Conservation (phyloP, 2,888 invertebrate genomes). For the Drosophila cognata region DNA sequence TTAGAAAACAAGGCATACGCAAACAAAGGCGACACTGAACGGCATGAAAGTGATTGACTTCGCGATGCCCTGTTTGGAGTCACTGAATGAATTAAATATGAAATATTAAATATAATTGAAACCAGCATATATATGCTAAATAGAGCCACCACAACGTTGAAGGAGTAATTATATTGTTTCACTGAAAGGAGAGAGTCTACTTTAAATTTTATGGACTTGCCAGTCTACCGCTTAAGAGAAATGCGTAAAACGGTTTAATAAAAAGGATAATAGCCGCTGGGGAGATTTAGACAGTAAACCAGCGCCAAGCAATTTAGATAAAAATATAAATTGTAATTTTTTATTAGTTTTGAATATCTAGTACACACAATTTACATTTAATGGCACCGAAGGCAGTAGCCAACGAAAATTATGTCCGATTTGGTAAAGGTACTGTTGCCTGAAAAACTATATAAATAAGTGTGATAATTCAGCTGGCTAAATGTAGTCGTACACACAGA, state of each 20-base stretch:
- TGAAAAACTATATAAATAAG: conserved; percentile 42
- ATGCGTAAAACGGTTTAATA: not conserved
- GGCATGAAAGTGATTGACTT: conserved; percentile 1
- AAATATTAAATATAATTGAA: not conserved
- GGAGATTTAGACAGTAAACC: not conserved
- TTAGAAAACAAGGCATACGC: conserved; percentile 53
- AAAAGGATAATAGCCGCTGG: not conserved
- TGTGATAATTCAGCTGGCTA: conserved; percentile 29
- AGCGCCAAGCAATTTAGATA: not conserved
- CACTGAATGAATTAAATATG: not conserved
- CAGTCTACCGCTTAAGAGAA: not conserved
- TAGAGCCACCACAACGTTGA: not conserved
- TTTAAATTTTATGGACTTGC: not conserved
- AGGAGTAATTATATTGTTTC: not conserved
- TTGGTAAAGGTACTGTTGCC: conserved; percentile 8
- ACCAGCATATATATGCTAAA: not conserved
- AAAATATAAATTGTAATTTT: not conserved
- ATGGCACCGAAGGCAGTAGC: not conserved
- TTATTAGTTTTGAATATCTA: not conserved
- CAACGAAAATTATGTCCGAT: conserved; percentile 8
- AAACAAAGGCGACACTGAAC: conserved; percentile 19
- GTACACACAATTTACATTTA: conserved; percentile 8
- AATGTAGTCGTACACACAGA: conserved; percentile 13
- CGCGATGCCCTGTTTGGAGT: conserved; percentile 17
- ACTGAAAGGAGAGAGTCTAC: not conserved